These are phyloP conservation scores for Dipodomys merriami DNA, from an alignment of 2,113 vertebrate species.

Conservation along the genomic window DNA sequence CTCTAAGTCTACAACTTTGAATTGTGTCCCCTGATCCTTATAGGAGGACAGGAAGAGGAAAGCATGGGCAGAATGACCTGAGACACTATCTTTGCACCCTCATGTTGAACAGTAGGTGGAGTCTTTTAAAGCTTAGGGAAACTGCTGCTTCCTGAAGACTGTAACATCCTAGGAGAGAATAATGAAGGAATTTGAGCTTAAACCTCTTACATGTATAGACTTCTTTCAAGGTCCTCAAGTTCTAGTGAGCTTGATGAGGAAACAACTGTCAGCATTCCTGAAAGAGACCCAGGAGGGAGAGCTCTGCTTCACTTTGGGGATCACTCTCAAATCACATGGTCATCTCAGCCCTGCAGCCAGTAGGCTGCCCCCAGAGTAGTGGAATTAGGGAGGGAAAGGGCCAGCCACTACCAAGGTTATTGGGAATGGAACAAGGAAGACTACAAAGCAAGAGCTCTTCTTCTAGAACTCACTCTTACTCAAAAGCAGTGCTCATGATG, in stretches of 20 bases:
- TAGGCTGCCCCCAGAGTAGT: background rate
- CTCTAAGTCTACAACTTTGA: background rate
- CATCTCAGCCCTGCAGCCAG: background rate
- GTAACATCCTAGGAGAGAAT: background rate
- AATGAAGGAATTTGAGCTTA: background rate
- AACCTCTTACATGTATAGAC: background rate
- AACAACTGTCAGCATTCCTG: background rate
- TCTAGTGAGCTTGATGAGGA: background rate
- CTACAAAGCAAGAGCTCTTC: background rate
- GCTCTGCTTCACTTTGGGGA: background rate
- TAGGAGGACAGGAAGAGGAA: background rate
- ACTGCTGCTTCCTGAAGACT: background rate
- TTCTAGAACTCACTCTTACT: background rate
- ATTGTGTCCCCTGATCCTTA: background rate
- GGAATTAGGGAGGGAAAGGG: background rate
- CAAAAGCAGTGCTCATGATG: background rate
- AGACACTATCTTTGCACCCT: accelerated
- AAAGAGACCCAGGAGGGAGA: too few species aligned
- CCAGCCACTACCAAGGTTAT: background rate
- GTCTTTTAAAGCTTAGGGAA: background rate
- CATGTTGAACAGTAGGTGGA: too few species aligned
- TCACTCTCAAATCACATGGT: background rate
- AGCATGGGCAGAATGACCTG: background rate
- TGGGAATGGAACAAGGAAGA: background rate
- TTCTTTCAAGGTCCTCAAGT: background rate